Evolutionary conservation across 2,888 invertebrate genomes (phyloP).

Genomic region (Ophonus ardosiacus): DNA sequence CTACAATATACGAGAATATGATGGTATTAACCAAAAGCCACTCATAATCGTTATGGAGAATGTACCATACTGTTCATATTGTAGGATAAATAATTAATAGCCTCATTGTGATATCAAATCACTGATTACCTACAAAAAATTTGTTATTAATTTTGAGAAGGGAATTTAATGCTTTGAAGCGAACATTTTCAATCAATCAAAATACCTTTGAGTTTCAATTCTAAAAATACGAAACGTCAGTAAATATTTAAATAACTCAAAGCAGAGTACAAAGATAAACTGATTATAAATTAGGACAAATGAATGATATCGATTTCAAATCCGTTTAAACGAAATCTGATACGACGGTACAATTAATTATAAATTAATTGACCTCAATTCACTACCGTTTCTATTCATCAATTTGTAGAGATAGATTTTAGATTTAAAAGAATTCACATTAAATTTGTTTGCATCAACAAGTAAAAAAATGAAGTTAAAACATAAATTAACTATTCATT

Average conservation of each 20-base stretch:
- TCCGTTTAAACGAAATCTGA: constrained; percentile 31
- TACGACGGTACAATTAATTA: constrained; percentile 12
- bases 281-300: constrained; percentile 35
- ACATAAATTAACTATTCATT: background rate
- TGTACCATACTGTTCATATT: background rate
- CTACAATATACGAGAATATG: no score
- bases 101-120: background rate
- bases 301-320: constrained; percentile 22
- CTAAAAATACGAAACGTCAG: background rate
- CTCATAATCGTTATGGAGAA: background rate
- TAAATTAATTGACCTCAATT: constrained; percentile 32
- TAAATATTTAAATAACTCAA: constrained; percentile 1
- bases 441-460: background rate
- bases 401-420: background rate
- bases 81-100: background rate
- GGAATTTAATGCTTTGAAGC: background rate
- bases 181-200: background rate
- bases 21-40: background rate
- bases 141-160: background rate
- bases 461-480: background rate
- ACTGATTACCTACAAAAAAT: background rate
- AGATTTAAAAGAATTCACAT: background rate
- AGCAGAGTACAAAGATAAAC: constrained; percentile 9
- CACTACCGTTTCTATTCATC: background rate
- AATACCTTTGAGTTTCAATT: background rate